Base-by-base conservation (phyloP, 2,113 vertebrate species). In the Coracopsis vasa region DNA sequence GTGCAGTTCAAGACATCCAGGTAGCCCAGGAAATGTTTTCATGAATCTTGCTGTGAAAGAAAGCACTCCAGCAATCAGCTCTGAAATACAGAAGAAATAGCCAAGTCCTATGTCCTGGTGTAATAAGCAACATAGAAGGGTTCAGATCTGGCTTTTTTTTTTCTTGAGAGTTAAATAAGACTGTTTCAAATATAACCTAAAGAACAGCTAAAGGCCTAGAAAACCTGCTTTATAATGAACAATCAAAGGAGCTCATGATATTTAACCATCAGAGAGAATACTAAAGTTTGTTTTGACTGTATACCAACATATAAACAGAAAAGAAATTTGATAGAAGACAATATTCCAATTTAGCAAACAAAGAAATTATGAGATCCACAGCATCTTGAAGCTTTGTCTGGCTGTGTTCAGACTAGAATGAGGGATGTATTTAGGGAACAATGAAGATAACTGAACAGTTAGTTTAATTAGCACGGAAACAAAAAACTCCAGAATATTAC, bases 81-180 rank as follows among this genome's bases (percentile, higher is more conserved):
- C 29, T 44, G 65, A 72, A 82, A 71, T 31, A 27, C 6, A 45
- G 23, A 21, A 17, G 19, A 48, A 92, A 73, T 19, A 71, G 4
- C 3, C 12, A 33, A 74, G 23, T 45, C 33, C 12, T 45, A 2
- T 1, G 4, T 58, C 42, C 7, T 7, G 2, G 2, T 19, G 8
- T 48, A 56, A 65, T 60, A 85, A 78, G 6, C 0, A 2, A 16
- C 64, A 39, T 11, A 25, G 18, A 50, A 42, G 8, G 29, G 11
- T 60, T 71, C 25, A 29, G 9, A 20, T 60, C 11, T n/a, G 16
- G 6, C 31, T 23, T n/a, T 23, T 56, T 28, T 29, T 51, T 17
- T 17, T 16, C 31, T 56, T 13, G 8, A 14, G 20, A n/a, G 54
- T n/a, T n/a, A 58, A 70, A 41, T 42, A 39, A 3, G 1, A 64